phyloP scores from a whole-genome alignment of 2,888 invertebrate genomes.

The Erpobdella octoculata region DNA sequence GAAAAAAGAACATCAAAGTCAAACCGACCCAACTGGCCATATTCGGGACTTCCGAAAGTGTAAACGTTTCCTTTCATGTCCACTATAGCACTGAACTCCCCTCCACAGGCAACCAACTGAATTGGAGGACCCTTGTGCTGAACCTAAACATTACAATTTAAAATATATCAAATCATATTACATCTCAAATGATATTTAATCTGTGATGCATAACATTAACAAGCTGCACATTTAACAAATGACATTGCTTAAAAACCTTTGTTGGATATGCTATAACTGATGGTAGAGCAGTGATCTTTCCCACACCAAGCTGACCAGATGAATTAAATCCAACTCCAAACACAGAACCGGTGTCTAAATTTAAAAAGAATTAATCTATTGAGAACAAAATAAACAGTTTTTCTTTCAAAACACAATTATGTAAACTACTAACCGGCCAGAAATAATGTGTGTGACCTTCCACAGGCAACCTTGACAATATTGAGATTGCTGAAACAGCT shows the following conservation, averaged over 20 bases:
- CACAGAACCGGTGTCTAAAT: conserved; percentile 70
- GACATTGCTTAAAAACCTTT: conserved; percentile 39
- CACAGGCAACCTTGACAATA: conserved; percentile 77
- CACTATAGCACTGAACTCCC: conserved; percentile 81
- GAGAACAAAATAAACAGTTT: neutral
- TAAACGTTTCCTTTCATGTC: conserved; percentile 76
- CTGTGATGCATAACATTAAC: neutral
- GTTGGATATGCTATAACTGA: conserved; percentile 53
- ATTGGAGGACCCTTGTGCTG: conserved; percentile 67
- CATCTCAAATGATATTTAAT: neutral
- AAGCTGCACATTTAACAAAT: neutral
- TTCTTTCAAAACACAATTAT: neutral
- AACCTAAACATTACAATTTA: conserved; percentile 38
- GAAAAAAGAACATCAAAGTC: conserved; percentile 28
- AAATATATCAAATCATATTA: neutral
- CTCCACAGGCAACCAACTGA: conserved; percentile 79
- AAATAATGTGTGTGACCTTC: conserved; percentile 77
- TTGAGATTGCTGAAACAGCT: conserved; percentile 68
- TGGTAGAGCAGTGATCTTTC: conserved; percentile 58
- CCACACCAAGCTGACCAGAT: conserved; percentile 82
- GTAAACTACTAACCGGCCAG: conserved; percentile 62
- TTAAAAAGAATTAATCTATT: too few species aligned
- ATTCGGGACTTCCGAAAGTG: conserved; percentile 85
- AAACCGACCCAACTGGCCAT: conserved; percentile 68
- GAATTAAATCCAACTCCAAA: conserved; percentile 85